Base-by-base conservation (phyloP, 2,888 invertebrate species). In the Ormyrus labotus region DNA sequence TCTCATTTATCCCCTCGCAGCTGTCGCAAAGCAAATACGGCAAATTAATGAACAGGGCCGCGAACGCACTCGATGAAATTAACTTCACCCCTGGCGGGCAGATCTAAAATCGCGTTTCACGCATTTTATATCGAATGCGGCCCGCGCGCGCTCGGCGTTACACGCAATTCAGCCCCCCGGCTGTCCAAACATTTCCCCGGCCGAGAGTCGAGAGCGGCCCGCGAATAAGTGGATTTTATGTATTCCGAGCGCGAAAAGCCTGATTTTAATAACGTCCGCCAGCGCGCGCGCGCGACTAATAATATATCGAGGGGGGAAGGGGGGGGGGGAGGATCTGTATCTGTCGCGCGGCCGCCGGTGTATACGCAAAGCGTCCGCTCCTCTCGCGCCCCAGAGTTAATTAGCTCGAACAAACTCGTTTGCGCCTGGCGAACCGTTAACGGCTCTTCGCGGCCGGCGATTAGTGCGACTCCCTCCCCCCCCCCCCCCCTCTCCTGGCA, bases 401-500 rank as follows among this genome's bases (percentile, higher is more conserved):
- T 81, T 78, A 81, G 73, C 73, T 74, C 74, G 78, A 78, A 77
- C 78, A 74, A 81, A 81, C 74, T 78, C 73, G 74, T 78, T 81
- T 74, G 63, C 70, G 74, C 73, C 70, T 63, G 72, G 60, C 69
- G 74, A 73, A 70, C 81, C 55, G 78, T 78, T 81, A 81, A 81
- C 74, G 53, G 55, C 63, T 13, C 9, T 55, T n/a, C 58, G 51
- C 50, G 50, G 45, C 70, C 19, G 19, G 19, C 65, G 65, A 70
- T 77, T 63, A 69, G 60, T 10, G 61, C 53, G 8, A 65, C 50
- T 34, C 57, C 55, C n/a, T n/a, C n/a, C 0, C 13, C 13, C 13
- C 19, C 19, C 19, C 19, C 19, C 19, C 19, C 19, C 1, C 19
- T 19, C 19, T 19, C 1, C 19, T 19, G 19, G 19, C 19, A 19